Base-by-base conservation (phyloP, 2,888 invertebrate species). In the Ecliptopera silaceata region DNA sequence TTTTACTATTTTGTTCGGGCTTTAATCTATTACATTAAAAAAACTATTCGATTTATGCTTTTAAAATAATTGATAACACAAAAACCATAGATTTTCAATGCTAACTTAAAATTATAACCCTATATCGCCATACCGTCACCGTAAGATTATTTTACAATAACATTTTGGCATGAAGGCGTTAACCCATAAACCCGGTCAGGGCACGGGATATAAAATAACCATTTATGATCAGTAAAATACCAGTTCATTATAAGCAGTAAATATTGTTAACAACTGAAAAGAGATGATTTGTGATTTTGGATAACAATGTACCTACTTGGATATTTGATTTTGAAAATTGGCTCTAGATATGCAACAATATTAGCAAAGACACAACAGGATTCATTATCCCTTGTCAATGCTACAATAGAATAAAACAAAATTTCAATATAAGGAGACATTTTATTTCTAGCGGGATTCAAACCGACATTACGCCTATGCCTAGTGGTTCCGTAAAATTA, bases 231-330 rank as follows among this genome's bases (percentile, higher is more conserved):
- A 71, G 79, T 74, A 79, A 81, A 69, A 75, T 72, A 71, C 73
- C 74, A 74, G 77, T 77, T 84, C 83, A 84, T 88, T 80, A 77
- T 79, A 74, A 70, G 60, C 74, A 72, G 81, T 88, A 87, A 88
- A 86, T 79, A 75, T 75, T 72, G 65, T 71, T 69, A 64, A 78
- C 69, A 69, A 68, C 67, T 59, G 57, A 56, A 68, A 65, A 71
- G 70, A 70, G 70, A 75, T 73, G 47, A 45, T 53, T 48, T 48
- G 44, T 53, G 38, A 31, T 17, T 34, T n/a, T 11, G 15, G 12
- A 12, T 39, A 36, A 58, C 57, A 53, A 43, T 48, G 52, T 57
- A 36, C 36, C 10, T 2, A 20, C n/a, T n/a, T n/a, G n/a, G 39
- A 42, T 41, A 46, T 56, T 48, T 52, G 47, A 29, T 55, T 42